These are phyloP conservation scores for Parazoanthus darwini DNA, from an alignment of 92 coral and sea anemone species.

Conservation along the genomic window DNA sequence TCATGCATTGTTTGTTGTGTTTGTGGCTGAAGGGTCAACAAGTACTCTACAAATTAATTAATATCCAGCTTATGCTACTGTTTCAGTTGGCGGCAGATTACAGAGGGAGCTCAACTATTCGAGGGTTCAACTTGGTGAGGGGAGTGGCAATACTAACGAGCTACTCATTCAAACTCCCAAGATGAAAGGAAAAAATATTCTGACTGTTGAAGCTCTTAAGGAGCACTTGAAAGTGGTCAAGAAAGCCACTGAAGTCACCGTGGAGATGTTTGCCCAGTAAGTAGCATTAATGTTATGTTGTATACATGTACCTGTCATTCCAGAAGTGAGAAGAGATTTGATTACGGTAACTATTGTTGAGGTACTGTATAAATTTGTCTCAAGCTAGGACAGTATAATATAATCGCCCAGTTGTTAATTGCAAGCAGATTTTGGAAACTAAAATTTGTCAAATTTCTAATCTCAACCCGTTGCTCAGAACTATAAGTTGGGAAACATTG, in stretches of 20 bases:
- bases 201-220: conserved; percentile 70
- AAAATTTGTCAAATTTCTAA: too few relatives aligned
- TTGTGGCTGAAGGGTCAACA: not conserved
- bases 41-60: not conserved
- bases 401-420: too few relatives aligned
- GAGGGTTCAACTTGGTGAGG: conserved; percentile 72
- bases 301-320: not conserved
- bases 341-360: not conserved
- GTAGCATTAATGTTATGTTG: not conserved
- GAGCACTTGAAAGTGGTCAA: conserved; percentile 72
- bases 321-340: not conserved
- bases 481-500: too few relatives aligned
- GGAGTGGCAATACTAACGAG: conserved; percentile 66
- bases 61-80: not conserved
- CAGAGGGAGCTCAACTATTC: conserved; percentile 82
- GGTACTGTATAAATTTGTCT: too few relatives aligned
- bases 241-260: conserved; percentile 73
- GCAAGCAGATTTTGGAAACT: too few relatives aligned
- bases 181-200: conserved; percentile 74
- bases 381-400: too few relatives aligned
- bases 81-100: conserved; percentile 86
- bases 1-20: not conserved
- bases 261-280: conserved; percentile 58
- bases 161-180: conserved; percentile 90
- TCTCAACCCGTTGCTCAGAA: too few relatives aligned